Evolutionary conservation across 2,888 invertebrate species (phyloP), one percentile per base, ranked within the genome.

Genomic region (Odontomyia ornata): DNA sequence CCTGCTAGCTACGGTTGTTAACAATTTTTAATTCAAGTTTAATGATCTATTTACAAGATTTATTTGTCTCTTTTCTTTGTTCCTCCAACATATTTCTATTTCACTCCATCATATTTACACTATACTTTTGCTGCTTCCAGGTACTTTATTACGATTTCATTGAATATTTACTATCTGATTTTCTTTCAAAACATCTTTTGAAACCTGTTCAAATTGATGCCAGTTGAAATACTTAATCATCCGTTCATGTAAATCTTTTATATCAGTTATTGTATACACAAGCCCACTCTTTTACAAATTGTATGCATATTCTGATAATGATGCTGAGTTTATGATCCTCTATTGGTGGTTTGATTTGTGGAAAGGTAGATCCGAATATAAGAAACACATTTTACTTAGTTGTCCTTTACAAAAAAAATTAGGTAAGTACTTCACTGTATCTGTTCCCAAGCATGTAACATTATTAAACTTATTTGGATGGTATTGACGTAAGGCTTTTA

Each of bases 321-420:
- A 88, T 82, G 93, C 93, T 82, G 93, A 92, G 84, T 96, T 99
- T 80, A 99, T 96, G 79, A 99, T 99, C 79, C 99, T 90, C 99
- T 99, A 99, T 87, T 99, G 99, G 85, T 99, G 98, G 88, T 99
- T 99, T 0, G 97, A 93, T 84, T 94, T 97, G 86, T 99, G 99
- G 86, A 99, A 99, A 88, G 99, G 99, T 36, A 99, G 99, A 88
- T 99, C 99, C 27, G 99, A 99, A 87, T 98, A 99, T 21, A 99
- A 88, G 87, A 99, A 99, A 87, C 99, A 99, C 93, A 99, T 96
- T 88, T 98, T 98, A 79, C 92, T 92, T 60, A 99, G 88, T 93
- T 98, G 99, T 80, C 94, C 96, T 88, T 98, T 99, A 77, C 89
- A 86, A 84, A 99, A 99, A 87, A 94, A 99, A 86, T 99, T 99